phyloP scores from a whole-genome alignment of 1,140 invertebrate genomes.

The Prorops nasuta region DNA sequence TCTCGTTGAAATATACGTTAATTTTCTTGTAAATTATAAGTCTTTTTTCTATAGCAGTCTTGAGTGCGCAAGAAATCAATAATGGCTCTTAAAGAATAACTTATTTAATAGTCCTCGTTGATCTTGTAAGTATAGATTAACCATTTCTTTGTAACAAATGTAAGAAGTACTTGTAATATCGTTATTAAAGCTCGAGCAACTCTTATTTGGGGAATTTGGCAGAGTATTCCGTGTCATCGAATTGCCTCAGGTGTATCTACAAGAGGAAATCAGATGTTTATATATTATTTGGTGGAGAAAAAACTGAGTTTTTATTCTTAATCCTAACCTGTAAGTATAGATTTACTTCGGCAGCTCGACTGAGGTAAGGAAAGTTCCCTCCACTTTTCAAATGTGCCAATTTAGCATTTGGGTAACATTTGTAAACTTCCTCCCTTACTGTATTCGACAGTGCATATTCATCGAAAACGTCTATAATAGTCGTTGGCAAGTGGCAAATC shows the following conservation, averaged over 20 bases:
- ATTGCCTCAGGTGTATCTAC: slow-evolving; percentile 62
- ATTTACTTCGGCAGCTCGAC: slow-evolving; percentile 86
- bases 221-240: slow-evolving; percentile 56
- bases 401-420: slow-evolving; percentile 86
- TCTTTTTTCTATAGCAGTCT: too few species aligned
- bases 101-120: too few species aligned
- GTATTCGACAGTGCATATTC: slow-evolving; percentile 77
- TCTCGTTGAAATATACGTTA: too few species aligned
- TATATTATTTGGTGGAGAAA: not conserved
- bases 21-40: too few species aligned
- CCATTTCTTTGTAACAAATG: too few species aligned
- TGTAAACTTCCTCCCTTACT: slow-evolving; percentile 80
- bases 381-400: slow-evolving; percentile 84
- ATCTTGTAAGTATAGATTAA: too few species aligned
- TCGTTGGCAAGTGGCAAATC: slow-evolving; percentile 68
- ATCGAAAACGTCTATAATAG: slow-evolving; percentile 90
- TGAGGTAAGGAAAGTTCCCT: slow-evolving; percentile 90
- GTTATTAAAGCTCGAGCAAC: too few species aligned
- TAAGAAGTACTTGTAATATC: too few species aligned
- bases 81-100: too few species aligned
- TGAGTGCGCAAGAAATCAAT: too few species aligned
- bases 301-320: too few species aligned
- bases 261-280: slow-evolving; percentile 20
- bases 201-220: too few species aligned
- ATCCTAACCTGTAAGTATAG: slow-evolving; percentile 78